Base-by-base conservation (phyloP, 2,113 vertebrate species). In the Motacilla tschutschensis region DNA sequence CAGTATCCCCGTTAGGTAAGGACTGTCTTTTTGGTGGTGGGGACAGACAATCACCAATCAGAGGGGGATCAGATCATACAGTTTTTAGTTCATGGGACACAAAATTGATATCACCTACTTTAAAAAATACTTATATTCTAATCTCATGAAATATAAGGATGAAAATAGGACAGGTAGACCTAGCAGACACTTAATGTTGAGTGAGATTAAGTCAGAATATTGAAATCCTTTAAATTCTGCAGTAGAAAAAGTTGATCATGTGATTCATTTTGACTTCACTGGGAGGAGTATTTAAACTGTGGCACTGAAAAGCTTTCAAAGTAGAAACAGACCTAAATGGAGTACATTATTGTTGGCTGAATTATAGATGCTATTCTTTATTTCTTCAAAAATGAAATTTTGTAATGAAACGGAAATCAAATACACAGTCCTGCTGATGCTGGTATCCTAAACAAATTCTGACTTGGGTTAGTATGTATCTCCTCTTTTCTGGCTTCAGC, bases 381-480 rank as follows among this genome's bases (percentile, higher is more conserved):
- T 53, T 79, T 64, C 10, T 47, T 76, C 0, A 1, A 57, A 67
- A 72, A 38, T 33, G 2, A 75, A 75, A 40, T 74, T 19, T 29
- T 51, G 21, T n/a, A 7, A 20, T 65, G 19, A 62, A 85, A 48
- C 14, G 51, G 5, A 40, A 64, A 72, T 19, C 8, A 77, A 65
- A 53, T 18, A n/a, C 4, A 12, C 35, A 10, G 33, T 5, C 31
- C 5, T 64, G 22, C 46, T 81, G 31, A 53, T 18, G 29, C 33
- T 69, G 2, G 3, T 65, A 50, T 43, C 19, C 35, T 41, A 41
- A 31, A 33, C 21, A 88, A 59, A 40, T 76, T 72, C 38, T 62
- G 31, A 28, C 14, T 24, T 33, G 10, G 1, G 0, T 53, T 53
- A 40, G 9, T n/a, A 51, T 3, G 0, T 33, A 16, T 54, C 36